These are phyloP conservation scores for Syngnathus scovelli DNA, from an alignment of 2,113 vertebrate species.

Conservation along the genomic window DNA sequence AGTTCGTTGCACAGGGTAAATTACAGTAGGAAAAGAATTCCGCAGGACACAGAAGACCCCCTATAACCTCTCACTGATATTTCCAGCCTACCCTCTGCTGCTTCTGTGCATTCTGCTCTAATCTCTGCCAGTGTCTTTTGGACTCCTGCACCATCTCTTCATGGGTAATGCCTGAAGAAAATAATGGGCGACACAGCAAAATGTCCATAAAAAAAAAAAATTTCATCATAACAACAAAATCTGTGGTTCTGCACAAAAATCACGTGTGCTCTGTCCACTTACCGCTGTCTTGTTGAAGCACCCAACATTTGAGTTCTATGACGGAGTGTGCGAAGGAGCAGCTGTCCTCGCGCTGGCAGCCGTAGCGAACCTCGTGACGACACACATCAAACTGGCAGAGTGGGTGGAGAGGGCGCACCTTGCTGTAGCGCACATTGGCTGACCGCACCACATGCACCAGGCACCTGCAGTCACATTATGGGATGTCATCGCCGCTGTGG, in stretches of 20 bases:
- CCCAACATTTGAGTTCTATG: conserved; percentile 96
- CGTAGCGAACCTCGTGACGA: conserved; percentile 91
- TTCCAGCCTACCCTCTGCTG: conserved; percentile 61
- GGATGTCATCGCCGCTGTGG: not conserved
- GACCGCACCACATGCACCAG: conserved; percentile 95
- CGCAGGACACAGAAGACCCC: not conserved
- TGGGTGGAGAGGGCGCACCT: conserved; percentile 93
- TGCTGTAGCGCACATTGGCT: conserved; percentile 92
- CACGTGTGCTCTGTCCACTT: not conserved
- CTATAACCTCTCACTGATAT: not conserved
- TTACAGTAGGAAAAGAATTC: not conserved
- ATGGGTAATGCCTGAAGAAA: conserved; percentile 84
- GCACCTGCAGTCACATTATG: conserved; percentile 74
- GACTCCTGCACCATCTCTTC: conserved; percentile 97
- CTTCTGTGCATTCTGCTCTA: conserved; percentile 84
- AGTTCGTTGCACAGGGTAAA: not conserved
- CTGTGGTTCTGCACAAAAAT: not conserved
- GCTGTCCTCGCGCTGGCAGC: conserved; percentile 93
- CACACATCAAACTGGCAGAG: conserved; percentile 97
- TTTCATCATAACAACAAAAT: not conserved
- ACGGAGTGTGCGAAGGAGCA: conserved; percentile 97
- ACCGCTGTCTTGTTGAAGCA: conserved; percentile 95
- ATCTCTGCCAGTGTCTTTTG: conserved; percentile 90
- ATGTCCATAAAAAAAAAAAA: not conserved
- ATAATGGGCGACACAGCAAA: not conserved